Evolutionary conservation across 35 echinoderm and acorn worm species (phyloP).

Genomic region (Stichopus chloronotus): DNA sequence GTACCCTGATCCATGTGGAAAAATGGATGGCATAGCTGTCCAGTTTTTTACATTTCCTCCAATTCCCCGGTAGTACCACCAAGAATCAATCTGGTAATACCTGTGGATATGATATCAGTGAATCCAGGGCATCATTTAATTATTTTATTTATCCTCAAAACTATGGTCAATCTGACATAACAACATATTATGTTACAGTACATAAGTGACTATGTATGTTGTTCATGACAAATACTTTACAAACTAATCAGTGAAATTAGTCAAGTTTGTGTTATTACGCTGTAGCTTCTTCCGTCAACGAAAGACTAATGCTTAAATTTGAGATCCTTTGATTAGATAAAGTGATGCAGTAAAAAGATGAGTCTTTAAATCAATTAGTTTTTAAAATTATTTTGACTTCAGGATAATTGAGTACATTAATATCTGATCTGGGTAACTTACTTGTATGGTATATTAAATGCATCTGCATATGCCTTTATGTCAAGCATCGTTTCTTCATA

Average conservation of each 20-base stretch:
- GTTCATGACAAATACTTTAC: no score
- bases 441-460: slow-evolving; percentile 45
- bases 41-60: slow-evolving; percentile 51
- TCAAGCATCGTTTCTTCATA: slow-evolving; percentile 67
- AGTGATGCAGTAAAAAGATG: no score
- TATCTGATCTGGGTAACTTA: not conserved
- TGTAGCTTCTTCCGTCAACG: no score
- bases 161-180: not conserved
- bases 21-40: slow-evolving; percentile 61
- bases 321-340: no score
- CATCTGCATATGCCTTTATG: slow-evolving; percentile 46
- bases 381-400: no score
- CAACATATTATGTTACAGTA: not conserved
- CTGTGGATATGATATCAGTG: not conserved
- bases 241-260: no score
- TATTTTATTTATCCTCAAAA: not conserved
- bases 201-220: not conserved
- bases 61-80: slow-evolving; percentile 61
- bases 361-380: no score
- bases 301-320: no score
- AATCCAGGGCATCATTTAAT: not conserved
- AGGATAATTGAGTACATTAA: no score
- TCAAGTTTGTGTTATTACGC: no score
- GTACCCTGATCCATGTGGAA: slow-evolving; percentile 64
- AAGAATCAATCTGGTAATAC: slow-evolving; percentile 64